Base-by-base conservation (phyloP, 2,113 vertebrate genomes). In the Progne subis region DNA sequence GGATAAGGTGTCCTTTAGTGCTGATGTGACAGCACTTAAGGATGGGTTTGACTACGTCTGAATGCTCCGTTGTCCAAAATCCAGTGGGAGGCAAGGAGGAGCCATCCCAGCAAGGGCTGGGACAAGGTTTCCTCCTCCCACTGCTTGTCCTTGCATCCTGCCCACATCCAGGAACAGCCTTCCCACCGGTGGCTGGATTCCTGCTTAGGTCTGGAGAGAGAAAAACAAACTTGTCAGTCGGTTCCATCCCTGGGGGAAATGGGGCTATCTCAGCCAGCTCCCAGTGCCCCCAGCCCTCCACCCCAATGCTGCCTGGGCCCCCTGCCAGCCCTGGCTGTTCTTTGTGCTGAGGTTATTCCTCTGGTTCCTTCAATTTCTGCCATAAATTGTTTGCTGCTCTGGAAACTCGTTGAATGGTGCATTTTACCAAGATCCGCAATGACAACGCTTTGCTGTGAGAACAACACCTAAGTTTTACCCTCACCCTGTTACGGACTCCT, bases 401-500 rank as follows among this genome's bases (percentile, higher is more conserved):
- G 74, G 61, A 64, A 85, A 65, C 37, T 46, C 72, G 34, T n/a
- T 79, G 75, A 52, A 71, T 11, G 9, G 14, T n/a, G 7, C 12
- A 5, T 79, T 82, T 91, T 44, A 39, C 49, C 2, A 12, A 76
- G 79, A 76, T 65, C n/a, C 31, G 41, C 0, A 3, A 23, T 0
- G 2, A 46, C 53, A 82, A 25, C 13, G 1, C 0, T 72, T 85
- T 85, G 25, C 59, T 64, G 46, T 7, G 46, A 64, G 63, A 65
- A 8, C 4, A 46, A 6, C 25, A 43, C 75, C 17, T 0, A 3
- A 44, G 64, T 44, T 82, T 71, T 65, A 50, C 11, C 8, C 13
- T 4, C 0, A 5, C 14, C 11, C 8, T 65, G 9, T 29, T 9
- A 7, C 0, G 0, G 29, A 5, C 19, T 69, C 34, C 32, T 86